These are phyloP conservation scores for Heliconius aoede DNA, from an alignment of 2,888 invertebrate genomes.

Conservation along the genomic window DNA sequence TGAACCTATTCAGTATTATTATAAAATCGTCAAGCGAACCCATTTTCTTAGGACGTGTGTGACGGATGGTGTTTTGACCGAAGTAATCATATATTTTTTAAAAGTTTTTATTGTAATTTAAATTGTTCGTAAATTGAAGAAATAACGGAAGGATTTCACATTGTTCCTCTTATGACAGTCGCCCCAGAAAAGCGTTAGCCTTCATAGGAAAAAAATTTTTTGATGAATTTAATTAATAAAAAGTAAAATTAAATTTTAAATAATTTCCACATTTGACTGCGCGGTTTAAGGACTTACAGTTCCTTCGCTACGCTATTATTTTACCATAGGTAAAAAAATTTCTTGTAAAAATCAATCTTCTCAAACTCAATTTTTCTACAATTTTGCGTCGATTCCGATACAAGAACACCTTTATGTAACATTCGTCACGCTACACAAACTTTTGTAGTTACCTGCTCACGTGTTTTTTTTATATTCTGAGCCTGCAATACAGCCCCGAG, in stretches of 20 bases:
- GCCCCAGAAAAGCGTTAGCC: not conserved
- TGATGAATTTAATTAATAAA: no score
- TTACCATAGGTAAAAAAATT: not conserved
- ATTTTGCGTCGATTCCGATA: conserved; percentile 64
- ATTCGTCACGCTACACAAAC: conserved; percentile 59
- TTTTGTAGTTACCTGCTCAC: conserved; percentile 62
- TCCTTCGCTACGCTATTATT: not conserved
- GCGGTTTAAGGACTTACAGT: no score
- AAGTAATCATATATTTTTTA: conserved; percentile 48
- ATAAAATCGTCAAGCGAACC: conserved; percentile 77
- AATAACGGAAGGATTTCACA: conserved; percentile 3
- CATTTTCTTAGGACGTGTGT: conserved; percentile 67
- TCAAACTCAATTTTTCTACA: conserved; percentile 41
- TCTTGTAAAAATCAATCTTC: not conserved
- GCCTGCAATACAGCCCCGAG: conserved; percentile 48
- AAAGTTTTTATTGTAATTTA: conserved; percentile 38
- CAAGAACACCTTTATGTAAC: conserved; percentile 51
- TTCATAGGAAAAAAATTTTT: no score
- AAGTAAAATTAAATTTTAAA: no score
- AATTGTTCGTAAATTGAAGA: conserved; percentile 17
- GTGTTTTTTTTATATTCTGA: conserved; percentile 59
- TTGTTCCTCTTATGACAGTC: not conserved
- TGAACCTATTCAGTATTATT: conserved; percentile 70
- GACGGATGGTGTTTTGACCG: conserved; percentile 75
- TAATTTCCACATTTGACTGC: no score